Percentiles rank a stretch among this genome's conserved stretches.
phyloP scores from a whole-genome alignment of 2,888 invertebrate genomes.

The Pachydiplax longipennis region DNA sequence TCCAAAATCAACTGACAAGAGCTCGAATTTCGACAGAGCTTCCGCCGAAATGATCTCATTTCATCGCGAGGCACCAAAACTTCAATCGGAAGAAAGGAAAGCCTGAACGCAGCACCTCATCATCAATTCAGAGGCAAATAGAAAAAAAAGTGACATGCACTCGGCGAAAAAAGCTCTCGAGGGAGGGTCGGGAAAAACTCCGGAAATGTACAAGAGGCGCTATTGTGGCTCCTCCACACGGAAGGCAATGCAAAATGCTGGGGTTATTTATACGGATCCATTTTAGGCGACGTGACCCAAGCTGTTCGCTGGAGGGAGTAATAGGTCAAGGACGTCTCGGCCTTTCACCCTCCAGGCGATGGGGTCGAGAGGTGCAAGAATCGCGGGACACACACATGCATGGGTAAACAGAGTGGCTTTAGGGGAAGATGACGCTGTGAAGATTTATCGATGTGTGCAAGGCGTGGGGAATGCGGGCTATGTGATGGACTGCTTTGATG shows the following conservation, averaged over 20 bases:
- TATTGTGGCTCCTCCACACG: too few relatives aligned
- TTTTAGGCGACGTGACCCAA: slow-evolving; percentile 8
- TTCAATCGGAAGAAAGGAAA: too few relatives aligned
- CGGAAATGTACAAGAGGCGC: too few relatives aligned
- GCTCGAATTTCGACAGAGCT: too few relatives aligned
- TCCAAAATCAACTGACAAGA: too few relatives aligned
- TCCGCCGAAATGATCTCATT: too few relatives aligned
- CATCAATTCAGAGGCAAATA: too few relatives aligned
- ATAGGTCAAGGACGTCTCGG: background rate
- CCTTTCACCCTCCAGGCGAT: background rate
- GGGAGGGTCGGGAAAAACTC: too few relatives aligned
- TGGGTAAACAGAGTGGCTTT: background rate
- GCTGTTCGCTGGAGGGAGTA: background rate
- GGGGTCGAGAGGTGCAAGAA: background rate
- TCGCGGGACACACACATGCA: background rate
- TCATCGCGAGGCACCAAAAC: too few relatives aligned
- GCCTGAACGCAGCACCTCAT: too few relatives aligned
- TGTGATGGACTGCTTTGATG: background rate
- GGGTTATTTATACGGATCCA: slow-evolving; percentile 1
- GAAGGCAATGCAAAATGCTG: background rate
- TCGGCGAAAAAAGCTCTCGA: too few relatives aligned
- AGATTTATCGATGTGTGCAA: background rate
- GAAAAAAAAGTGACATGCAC: too few relatives aligned
- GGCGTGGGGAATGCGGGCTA: background rate
- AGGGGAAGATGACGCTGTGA: background rate